Evolutionary conservation across 2,113 vertebrate genomes (phyloP).

Genomic region (Cochlearius cochlearius): DNA sequence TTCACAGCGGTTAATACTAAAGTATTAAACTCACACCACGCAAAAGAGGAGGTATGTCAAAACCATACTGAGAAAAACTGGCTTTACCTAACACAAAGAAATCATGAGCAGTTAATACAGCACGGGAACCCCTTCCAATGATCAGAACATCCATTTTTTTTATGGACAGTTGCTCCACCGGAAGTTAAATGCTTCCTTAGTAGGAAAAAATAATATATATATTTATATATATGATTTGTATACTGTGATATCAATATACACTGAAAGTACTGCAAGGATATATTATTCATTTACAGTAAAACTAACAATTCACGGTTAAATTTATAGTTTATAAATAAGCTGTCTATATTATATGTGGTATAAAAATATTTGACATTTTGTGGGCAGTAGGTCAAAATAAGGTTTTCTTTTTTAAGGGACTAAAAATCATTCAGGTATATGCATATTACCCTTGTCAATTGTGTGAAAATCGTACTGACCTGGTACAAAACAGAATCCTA

Average conservation of each 20-base stretch:
- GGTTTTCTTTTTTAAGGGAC: slow-evolving; percentile 58
- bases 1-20: slow-evolving; percentile 70
- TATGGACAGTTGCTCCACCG: slow-evolving; percentile 75
- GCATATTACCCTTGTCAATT: slow-evolving; percentile 64
- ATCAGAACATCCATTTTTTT: slow-evolving; percentile 17
- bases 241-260: slow-evolving; percentile 75
- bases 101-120: slow-evolving; percentile 49
- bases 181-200: slow-evolving; percentile 71
- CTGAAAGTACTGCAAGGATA: slow-evolving; percentile 88
- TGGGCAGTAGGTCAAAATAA: slow-evolving; percentile 77
- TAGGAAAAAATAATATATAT: slow-evolving; percentile 76
- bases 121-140: slow-evolving; percentile 34
- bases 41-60: slow-evolving; percentile 61
- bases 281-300: slow-evolving; percentile 85
- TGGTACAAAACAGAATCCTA: slow-evolving; percentile 23
- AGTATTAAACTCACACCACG: slow-evolving; percentile 54
- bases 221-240: slow-evolving; percentile 81
- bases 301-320: slow-evolving; percentile 77
- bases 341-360: slow-evolving; percentile 87
- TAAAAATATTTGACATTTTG: slow-evolving; percentile 86
- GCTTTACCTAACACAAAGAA: slow-evolving; percentile 53
- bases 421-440: slow-evolving; percentile 80
- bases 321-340: slow-evolving; percentile 91
- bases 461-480: slow-evolving; percentile 26
- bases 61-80: slow-evolving; percentile 57